Base-by-base conservation (phyloP, 2,888 invertebrate genomes). In the Trisateles emortualis region DNA sequence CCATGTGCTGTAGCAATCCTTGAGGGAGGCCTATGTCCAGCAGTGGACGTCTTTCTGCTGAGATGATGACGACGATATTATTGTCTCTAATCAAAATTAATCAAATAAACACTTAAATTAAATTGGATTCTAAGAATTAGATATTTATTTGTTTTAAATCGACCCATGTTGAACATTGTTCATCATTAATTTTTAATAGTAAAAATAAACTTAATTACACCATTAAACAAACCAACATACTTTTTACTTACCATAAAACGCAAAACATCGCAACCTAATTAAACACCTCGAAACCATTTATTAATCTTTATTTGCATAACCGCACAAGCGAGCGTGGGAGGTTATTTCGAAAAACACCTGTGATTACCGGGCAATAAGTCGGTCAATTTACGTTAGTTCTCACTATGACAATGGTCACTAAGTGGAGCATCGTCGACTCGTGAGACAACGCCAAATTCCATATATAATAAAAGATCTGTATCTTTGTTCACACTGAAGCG, bases 371-470 rank as follows among this genome's bases (percentile, higher is more conserved):
- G 75, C 82, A 73, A 81, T 83, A 89, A 89, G 84, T 82, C 79
- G 90, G 90, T 83, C 90, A 86, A 64, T 78, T 78, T 74, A 61
- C 72, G 83, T 78, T 81, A 86, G 86, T 84, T 88, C 90, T 78
- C 90, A 89, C 82, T 82, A 77, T 78, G 78, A 91, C 90, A 92
- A 92, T 92, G 88, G 88, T 84, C 90, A 89, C 88, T 91, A 89
- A 73, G 76, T 83, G 76, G 79, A 79, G 69, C 83, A 79, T 78
- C 80, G 72, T 16, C 76, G 80, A 72, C 73, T 77, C 82, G 84
- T 86, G 86, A 67, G 86, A 84, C 74, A 81, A 79, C 67, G 45
- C 68, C 73, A 57, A 69, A 79, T 79, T 74, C 72, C 68, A 76
- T 72, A 66, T 52, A 47, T 55, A 59, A 55, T 54, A 52, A 54